phyloP scores from a whole-genome alignment of 2,888 invertebrate species.

The Xestia c-nigrum region DNA sequence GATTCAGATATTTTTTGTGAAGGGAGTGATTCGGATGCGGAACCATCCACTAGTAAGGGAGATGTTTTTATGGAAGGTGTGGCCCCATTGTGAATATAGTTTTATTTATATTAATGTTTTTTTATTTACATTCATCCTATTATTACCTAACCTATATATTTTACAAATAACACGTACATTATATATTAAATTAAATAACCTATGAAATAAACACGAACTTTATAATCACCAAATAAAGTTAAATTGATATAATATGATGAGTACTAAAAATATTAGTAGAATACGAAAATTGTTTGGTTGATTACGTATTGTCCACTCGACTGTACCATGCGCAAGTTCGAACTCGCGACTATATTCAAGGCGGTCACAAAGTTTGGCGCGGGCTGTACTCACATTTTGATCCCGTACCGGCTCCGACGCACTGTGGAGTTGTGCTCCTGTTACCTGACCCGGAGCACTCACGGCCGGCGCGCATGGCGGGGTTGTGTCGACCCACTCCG shows the following conservation, averaged over 20 bases:
- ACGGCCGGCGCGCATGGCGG: too few species aligned
- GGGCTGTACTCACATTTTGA: too few species aligned
- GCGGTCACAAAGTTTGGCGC: conserved; percentile 13
- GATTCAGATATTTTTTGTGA: too few species aligned
- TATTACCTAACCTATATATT: conserved; percentile 17
- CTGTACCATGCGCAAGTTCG: conserved; percentile 19
- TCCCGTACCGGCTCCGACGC: too few species aligned
- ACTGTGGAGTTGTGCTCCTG: too few species aligned
- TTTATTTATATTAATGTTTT: conserved; percentile 9
- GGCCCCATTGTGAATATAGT: too few species aligned
- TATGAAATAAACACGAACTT: conserved; percentile 15
- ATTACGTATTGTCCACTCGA: conserved; percentile 1
- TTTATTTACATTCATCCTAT: conserved; percentile 6
- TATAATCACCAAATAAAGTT: conserved; percentile 15
- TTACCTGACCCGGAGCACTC: too few species aligned
- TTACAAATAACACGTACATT: conserved; percentile 9
- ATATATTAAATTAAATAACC: conserved; percentile 6
- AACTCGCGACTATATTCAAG: conserved; percentile 11
- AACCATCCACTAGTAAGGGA: too few species aligned
- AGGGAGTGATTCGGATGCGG: too few species aligned
- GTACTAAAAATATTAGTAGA: conserved; percentile 8
- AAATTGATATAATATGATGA: conserved; percentile 51
- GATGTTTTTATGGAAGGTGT: too few species aligned
- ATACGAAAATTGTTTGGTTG: background rate
- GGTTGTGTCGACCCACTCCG: too few species aligned